Base-by-base conservation (phyloP, 2,888 invertebrate genomes). In the Drosophila austrosaltans region DNA sequence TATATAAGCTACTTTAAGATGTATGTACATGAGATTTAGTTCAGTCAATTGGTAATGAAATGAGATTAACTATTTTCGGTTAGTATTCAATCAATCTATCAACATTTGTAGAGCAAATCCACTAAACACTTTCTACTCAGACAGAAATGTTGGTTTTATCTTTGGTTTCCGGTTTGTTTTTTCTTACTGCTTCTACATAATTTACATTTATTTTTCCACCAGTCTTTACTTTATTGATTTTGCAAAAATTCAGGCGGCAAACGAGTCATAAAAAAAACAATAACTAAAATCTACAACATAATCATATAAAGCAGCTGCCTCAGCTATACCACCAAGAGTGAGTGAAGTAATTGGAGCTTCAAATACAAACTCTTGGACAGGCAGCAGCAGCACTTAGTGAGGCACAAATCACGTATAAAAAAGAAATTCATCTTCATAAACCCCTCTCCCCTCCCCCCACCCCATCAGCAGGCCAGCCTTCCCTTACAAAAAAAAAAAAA, bases 371-470 rank as follows among this genome's bases (percentile, higher is more conserved):
- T 68, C 56, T 22, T 42, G 65, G n/a, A n/a, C 30, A 4, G 42
- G 5, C 25, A 54, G 61, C 6, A 44, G 75, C 60, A 32, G 39
- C 36, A 25, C 48, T 48, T 48, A 48, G 48, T 48, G 48, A 25
- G 48, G 25, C 63, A 61, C 53, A 67, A 84, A 73, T 84, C 79
- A 73, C 79, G 69, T 69, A 89, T 83, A 78, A 83, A 89, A 83
- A 87, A 76, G 82, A 89, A 89, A 81, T 83, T 87, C 87, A 87
- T 83, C 87, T 84, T 89, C 85, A 83, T 89, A 83, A 82, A 89
- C 10, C 36, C 36, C 36, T 4, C 8, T 8, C 36, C 36, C 36
- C 36, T 4, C 1, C 36, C 36, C 5, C 32, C 32, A 44, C 16
- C 22, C n/a, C 56, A 73, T 16, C 16, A 16, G 16, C 16, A 16